Evolutionary conservation across 92 coral and sea anemone species (phyloP).

Genomic region (Epizoanthus fatuus): DNA sequence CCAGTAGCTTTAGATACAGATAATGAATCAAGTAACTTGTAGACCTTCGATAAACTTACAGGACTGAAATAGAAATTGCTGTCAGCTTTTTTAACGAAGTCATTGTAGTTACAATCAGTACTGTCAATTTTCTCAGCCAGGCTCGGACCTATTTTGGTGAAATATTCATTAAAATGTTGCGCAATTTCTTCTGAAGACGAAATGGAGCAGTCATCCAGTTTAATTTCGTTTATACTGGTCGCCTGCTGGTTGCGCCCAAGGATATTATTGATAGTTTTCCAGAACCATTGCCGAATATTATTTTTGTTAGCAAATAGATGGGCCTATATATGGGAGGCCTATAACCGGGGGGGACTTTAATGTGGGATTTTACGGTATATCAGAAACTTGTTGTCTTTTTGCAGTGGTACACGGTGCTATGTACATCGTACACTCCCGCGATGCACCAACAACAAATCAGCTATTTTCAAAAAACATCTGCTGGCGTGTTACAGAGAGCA

Average conservation of each 20-base stretch:
- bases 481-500: slow-evolving; percentile 34
- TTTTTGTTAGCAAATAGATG: too few species aligned
- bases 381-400: neutral
- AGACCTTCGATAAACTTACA: neutral
- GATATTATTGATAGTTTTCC: slow-evolving; percentile 36
- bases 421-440: slow-evolving; percentile 18
- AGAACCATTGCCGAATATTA: too few species aligned
- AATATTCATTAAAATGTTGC: slow-evolving; percentile 29
- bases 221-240: neutral
- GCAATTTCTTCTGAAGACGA: neutral
- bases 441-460: slow-evolving; percentile 1
- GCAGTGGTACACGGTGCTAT: slow-evolving; percentile 38
- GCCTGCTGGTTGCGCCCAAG: slow-evolving; percentile 13
- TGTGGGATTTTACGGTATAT: too few species aligned
- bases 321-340: too few species aligned
- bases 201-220: neutral
- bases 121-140: slow-evolving; percentile 10
- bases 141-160: slow-evolving; percentile 9
- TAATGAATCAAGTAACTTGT: neutral
- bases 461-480: slow-evolving; percentile 8
- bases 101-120: neutral
- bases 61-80: neutral
- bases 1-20: too few species aligned
- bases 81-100: neutral
- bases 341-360: too few species aligned